Evolutionary conservation across 2,797 vertebrate species (phyloP).

Genomic region (Phrynocephalus vlangalii): DNA sequence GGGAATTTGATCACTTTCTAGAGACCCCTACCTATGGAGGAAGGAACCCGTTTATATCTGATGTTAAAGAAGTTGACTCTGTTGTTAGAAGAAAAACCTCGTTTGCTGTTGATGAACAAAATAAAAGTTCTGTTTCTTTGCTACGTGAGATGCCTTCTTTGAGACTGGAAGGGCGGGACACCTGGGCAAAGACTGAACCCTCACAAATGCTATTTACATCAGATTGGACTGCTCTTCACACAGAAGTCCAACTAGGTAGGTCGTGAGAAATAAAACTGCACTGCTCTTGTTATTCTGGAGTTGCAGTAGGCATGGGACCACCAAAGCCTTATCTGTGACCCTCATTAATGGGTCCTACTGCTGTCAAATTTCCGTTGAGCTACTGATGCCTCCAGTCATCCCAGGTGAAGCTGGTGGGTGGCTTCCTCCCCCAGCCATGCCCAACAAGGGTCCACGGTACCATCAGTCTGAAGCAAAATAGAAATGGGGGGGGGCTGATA

Average conservation of each 20-base stretch:
- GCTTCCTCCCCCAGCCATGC: neutral
- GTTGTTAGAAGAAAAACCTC: too few relatives aligned
- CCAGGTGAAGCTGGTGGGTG: neutral
- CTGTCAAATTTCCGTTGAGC: neutral
- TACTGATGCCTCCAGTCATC: neutral
- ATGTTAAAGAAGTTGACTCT: too few relatives aligned
- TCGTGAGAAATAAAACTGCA: neutral
- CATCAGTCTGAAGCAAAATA: neutral
- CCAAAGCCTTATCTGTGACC: neutral
- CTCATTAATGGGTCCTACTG: neutral
- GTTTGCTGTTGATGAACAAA: too few relatives aligned
- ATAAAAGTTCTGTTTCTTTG: too few relatives aligned
- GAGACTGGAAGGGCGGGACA: too few relatives aligned
- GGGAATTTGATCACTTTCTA: too few relatives aligned
- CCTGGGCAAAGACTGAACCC: too few relatives aligned
- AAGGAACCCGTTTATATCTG: too few relatives aligned
- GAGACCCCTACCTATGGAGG: too few relatives aligned
- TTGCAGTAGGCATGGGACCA: too few relatives aligned
- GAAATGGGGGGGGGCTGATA: neutral
- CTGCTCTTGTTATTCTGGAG: neutral
- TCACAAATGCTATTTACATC: neutral
- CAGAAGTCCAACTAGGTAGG: too few relatives aligned
- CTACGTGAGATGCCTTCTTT: too few relatives aligned
- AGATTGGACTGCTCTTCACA: neutral
- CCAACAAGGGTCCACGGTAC: neutral